These are phyloP conservation scores for Crocidura indochinensis DNA, from an alignment of 2,797 vertebrate genomes.

Conservation along the genomic window DNA sequence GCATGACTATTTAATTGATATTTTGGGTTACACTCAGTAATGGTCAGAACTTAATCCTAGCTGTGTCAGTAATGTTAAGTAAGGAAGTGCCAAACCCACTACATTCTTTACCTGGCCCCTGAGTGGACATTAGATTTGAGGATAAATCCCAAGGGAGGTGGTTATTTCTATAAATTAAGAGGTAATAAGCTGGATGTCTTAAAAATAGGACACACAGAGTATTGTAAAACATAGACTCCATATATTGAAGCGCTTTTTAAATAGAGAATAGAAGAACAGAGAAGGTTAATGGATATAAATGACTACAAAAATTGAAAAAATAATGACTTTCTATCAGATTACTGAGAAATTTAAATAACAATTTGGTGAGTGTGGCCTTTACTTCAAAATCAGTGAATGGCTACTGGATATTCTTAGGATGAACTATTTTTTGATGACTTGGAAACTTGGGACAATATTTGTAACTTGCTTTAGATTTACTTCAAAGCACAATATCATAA, in stretches of 20 bases:
- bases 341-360: background rate
- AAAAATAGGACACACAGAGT: background rate
- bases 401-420: background rate
- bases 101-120: no score
- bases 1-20: no score
- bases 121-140: no score
- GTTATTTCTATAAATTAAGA: background rate
- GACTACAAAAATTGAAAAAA: background rate
- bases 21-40: no score
- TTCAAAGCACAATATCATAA: no score
- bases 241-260: background rate
- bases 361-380: constrained; percentile 50
- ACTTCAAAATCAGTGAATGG: background rate
- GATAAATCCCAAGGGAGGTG: background rate
- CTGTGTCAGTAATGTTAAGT: no score
- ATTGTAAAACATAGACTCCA: background rate
- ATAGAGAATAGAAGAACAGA: constrained; percentile 3
- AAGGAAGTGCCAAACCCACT: no score
- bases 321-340: background rate
- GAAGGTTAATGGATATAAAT: constrained; percentile 2
- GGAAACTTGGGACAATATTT: constrained; percentile 11
- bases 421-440: constrained; percentile 9
- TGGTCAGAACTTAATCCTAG: no score
- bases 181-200: background rate
- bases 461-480: constrained; percentile 32